Conservation (phyloP, 2,113 vertebrate species). For the Hylia prasina region DNA sequence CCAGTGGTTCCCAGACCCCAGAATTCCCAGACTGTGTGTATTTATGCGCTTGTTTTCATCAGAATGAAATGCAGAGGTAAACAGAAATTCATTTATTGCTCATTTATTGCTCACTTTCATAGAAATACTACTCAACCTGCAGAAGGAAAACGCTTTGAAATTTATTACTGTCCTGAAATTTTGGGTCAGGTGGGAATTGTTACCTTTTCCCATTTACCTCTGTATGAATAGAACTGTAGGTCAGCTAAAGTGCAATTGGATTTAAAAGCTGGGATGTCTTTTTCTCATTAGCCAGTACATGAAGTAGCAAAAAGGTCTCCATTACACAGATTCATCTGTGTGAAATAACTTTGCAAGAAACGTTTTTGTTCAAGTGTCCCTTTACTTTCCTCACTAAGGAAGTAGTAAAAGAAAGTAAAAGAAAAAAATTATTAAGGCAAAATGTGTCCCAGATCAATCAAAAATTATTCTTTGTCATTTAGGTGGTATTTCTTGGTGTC, state of each 20-base stretch:
- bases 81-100: not conserved
- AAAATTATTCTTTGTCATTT: not conserved
- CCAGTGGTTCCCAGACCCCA: not conserved
- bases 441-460: not conserved
- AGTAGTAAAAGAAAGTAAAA: not conserved
- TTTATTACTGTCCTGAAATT: not conserved
- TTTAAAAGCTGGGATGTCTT: not conserved
- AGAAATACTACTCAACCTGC: not conserved
- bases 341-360: not conserved
- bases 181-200: not conserved
- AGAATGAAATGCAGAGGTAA: not conserved
- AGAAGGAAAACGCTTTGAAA: not conserved
- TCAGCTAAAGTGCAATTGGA: not conserved
- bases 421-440: not conserved
- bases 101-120: not conserved
- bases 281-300: not conserved
- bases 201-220: not conserved
- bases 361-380: not conserved
- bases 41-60: not conserved
- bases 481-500: not conserved
- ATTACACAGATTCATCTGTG: not conserved
- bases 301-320: not conserved
- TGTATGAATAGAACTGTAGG: not conserved
- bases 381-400: not conserved
- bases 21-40: not conserved